Evolutionary conservation across 2,797 vertebrate species (phyloP).

Genomic region (Falco biarmicus): DNA sequence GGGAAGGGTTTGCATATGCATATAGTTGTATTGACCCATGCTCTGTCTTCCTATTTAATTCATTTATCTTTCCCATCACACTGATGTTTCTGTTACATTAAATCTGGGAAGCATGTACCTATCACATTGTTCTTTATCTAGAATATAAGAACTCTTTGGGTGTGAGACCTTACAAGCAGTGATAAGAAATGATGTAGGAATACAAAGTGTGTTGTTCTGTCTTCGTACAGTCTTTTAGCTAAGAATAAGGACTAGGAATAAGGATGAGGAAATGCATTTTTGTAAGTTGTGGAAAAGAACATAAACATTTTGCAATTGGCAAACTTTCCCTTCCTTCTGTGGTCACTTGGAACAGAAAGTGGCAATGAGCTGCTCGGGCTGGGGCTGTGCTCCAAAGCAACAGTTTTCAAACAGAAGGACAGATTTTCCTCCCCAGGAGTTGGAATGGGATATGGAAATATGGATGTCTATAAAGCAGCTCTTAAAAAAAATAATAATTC

Average conservation of each 20-base stretch:
- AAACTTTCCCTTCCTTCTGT: neutral
- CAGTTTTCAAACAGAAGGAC: neutral
- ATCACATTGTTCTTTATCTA: neutral
- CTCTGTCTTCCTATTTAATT: neutral
- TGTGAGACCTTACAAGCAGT: neutral
- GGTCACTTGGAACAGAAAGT: neutral
- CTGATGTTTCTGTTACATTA: neutral
- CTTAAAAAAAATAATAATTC: neutral
- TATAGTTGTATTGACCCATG: neutral
- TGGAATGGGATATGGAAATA: neutral
- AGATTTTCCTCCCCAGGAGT: neutral
- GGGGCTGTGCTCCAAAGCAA: neutral
- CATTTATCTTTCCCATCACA: neutral
- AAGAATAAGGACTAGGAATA: neutral
- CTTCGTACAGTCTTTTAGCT: neutral
- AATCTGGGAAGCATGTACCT: neutral
- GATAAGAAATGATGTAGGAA: neutral
- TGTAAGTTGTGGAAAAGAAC: neutral
- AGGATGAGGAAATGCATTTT: neutral
- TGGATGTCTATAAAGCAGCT: neutral
- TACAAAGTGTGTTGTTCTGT: neutral
- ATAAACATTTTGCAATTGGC: neutral
- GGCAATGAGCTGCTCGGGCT: neutral
- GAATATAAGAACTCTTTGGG: neutral
- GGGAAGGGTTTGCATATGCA: neutral